Evolutionary conservation across 2,888 invertebrate genomes (phyloP).

Genomic region (Lamellibrachia columna): DNA sequence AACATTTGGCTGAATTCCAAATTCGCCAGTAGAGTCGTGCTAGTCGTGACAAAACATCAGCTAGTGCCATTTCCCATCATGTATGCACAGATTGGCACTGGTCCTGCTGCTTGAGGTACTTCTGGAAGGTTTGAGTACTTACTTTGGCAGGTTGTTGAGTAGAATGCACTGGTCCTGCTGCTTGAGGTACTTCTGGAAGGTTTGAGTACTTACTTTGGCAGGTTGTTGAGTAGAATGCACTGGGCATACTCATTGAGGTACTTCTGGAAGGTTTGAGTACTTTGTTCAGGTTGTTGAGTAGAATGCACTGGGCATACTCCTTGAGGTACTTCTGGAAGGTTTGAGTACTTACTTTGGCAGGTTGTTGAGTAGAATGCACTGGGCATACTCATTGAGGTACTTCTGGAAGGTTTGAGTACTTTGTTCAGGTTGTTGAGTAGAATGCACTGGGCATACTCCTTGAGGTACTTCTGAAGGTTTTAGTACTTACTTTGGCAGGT

Average conservation of each 20-base stretch:
- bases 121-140: slow-evolving; percentile 70
- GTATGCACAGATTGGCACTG: slow-evolving; percentile 77
- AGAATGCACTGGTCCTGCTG: too few species aligned
- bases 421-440: slow-evolving; percentile 80
- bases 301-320: slow-evolving; percentile 84
- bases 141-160: too few species aligned
- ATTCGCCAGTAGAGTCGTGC: too few species aligned
- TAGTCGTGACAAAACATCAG: too few species aligned
- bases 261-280: slow-evolving; percentile 83
- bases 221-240: slow-evolving; percentile 81
- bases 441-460: slow-evolving; percentile 85
- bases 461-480: slow-evolving; percentile 72
- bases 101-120: slow-evolving; percentile 86
- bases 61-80: too few species aligned
- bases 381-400: slow-evolving; percentile 19
- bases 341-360: slow-evolving; percentile 70
- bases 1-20: too few species aligned
- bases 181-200: slow-evolving; percentile 17
- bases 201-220: slow-evolving; percentile 71
- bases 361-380: too few species aligned
- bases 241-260: slow-evolving; percentile 90
- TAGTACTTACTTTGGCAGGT: slow-evolving; percentile 67
- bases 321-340: slow-evolving; percentile 72
- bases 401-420: slow-evolving; percentile 32
- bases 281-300: slow-evolving; percentile 83